Conservation (phyloP, 2,888 invertebrate species). For the Dryobotodes eremita region DNA sequence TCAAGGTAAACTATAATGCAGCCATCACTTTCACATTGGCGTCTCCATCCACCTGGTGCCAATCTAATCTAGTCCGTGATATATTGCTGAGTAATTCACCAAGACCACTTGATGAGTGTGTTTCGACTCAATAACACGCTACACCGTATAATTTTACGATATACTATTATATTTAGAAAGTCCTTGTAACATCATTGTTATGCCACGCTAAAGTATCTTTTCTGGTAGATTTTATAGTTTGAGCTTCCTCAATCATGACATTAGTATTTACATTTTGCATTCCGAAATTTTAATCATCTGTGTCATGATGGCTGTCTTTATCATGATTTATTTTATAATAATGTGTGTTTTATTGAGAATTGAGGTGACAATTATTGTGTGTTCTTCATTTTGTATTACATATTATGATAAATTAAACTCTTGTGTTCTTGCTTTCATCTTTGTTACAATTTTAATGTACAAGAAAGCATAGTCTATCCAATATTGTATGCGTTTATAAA, state of each 20-base stretch:
- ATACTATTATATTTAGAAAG: constrained; percentile 67
- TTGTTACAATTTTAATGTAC: not conserved
- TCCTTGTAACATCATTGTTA: constrained; percentile 67
- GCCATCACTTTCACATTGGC: constrained; percentile 51
- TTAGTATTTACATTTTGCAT: constrained; percentile 56
- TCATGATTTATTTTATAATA: not conserved
- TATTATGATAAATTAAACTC: constrained; percentile 6
- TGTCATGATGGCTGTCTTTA: constrained; percentile 2
- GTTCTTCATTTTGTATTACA: constrained; percentile 35
- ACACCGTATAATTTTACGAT: constrained; percentile 64
- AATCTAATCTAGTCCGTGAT: constrained; percentile 62
- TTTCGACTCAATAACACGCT: constrained; percentile 63
- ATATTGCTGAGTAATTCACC: constrained; percentile 66
- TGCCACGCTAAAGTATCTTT: constrained; percentile 58
- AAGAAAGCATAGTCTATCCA: not conserved
- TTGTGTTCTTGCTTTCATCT: not conserved
- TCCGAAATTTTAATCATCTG: constrained; percentile 54
- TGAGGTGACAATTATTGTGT: constrained; percentile 19
- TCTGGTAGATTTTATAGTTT: constrained; percentile 57
- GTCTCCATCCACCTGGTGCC: constrained; percentile 58
- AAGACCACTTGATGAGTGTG: constrained; percentile 64
- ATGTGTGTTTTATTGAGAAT: constrained; percentile 35
- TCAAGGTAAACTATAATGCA: constrained; percentile 66
- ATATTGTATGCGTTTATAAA: not conserved
- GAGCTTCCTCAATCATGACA: constrained; percentile 49